phyloP scores from a whole-genome alignment of 2,113 vertebrate species.

The Corythornis cristatus region DNA sequence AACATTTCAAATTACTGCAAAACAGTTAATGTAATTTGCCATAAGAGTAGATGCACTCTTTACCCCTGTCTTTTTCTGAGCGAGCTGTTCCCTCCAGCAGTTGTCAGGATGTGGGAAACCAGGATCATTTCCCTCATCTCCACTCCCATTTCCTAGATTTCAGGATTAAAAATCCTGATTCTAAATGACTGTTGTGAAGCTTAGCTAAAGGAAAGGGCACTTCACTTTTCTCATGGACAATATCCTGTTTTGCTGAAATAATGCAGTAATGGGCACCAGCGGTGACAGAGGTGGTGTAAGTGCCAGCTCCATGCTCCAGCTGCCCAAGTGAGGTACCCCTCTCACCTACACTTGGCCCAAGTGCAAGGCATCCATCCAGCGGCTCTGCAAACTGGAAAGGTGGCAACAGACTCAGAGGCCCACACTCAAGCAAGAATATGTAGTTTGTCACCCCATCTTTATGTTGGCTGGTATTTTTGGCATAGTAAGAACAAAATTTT shows the following conservation, averaged over 20 bases:
- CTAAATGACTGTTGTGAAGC: neutral
- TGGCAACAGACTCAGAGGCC: neutral
- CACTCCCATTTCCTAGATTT: neutral
- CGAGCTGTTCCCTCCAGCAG: neutral
- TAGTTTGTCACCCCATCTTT: neutral
- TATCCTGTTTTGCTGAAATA: neutral
- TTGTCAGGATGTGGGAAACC: neutral
- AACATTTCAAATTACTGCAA: neutral
- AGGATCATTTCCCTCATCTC: neutral
- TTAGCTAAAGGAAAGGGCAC: neutral
- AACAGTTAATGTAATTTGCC: neutral
- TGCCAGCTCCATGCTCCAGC: neutral
- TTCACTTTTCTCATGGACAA: neutral
- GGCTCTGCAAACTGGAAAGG: neutral
- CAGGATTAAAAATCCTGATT: neutral
- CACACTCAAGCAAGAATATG: neutral
- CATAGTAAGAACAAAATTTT: neutral
- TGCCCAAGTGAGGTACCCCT: neutral
- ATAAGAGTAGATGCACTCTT: neutral
- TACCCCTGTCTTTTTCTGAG: neutral
- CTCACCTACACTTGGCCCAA: no score
- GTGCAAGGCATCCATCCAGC: neutral
- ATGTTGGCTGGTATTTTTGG: neutral
- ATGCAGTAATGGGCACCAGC: neutral
- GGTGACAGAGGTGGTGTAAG: neutral